These are phyloP conservation scores for Phengaris arion DNA, from an alignment of 2,888 invertebrate genomes.

Conservation along the genomic window DNA sequence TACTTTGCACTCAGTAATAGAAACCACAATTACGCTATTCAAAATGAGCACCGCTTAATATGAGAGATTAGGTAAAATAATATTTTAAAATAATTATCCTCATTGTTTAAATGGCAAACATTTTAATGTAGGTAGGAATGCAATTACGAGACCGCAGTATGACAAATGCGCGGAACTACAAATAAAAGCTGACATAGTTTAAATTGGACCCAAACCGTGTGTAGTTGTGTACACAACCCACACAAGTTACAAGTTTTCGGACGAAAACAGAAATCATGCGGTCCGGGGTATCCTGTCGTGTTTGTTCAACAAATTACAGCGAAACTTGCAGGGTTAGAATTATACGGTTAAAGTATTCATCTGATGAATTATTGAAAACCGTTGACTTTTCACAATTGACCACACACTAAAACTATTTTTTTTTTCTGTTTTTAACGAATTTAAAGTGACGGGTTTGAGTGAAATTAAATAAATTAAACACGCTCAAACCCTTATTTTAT, in stretches of 20 bases:
- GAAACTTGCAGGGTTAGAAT: not conserved
- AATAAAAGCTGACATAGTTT: constrained; percentile 76
- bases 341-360: not conserved
- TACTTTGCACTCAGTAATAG: not conserved
- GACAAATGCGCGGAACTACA: constrained; percentile 75
- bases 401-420: too few species aligned
- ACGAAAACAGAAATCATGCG: constrained; percentile 60
- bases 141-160: constrained; percentile 49
- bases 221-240: constrained; percentile 61
- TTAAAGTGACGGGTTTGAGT: too few species aligned
- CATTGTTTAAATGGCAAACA: constrained; percentile 10
- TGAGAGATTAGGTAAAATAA: not conserved
- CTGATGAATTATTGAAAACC: not conserved
- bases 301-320: constrained; percentile 56
- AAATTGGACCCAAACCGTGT: constrained; percentile 74
- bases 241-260: constrained; percentile 63
- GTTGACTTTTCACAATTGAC: not conserved
- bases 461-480: too few species aligned
- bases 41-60: not conserved
- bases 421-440: too few species aligned
- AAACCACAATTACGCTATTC: constrained; percentile 2
- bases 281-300: constrained; percentile 55
- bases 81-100: constrained; percentile 10
- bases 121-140: constrained; percentile 16
- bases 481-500: too few species aligned